phyloP scores from a whole-genome alignment of 2,113 vertebrate genomes.

The Colius striatus region DNA sequence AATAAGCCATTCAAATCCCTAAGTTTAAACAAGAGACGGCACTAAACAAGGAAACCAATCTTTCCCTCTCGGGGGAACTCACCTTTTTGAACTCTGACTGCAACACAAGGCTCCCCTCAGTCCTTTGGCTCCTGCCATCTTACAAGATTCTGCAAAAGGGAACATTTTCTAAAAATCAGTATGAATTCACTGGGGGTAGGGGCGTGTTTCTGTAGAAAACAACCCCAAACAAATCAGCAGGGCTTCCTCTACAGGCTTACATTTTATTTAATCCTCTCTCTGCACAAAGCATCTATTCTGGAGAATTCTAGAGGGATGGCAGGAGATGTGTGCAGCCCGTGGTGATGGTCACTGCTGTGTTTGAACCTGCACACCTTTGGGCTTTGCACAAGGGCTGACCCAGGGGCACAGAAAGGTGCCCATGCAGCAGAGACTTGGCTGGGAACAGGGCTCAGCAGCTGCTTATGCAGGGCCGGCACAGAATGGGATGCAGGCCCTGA shows the following conservation, averaged over 20 bases:
- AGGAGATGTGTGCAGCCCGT: fast-evolving
- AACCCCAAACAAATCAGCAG: neutral
- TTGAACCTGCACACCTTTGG: neutral
- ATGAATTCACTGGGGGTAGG: neutral
- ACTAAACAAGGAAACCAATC: conserved; percentile 39
- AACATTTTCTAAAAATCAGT: neutral
- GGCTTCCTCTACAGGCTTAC: neutral
- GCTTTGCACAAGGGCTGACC: neutral
- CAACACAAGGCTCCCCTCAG: neutral
- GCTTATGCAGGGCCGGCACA: neutral
- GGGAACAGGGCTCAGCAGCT: neutral
- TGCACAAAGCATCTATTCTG: neutral
- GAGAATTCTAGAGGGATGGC: neutral
- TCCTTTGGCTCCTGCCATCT: neutral
- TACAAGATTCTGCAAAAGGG: neutral
- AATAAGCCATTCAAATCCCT: neutral
- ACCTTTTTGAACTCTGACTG: conserved; percentile 32
- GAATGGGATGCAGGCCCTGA: fast-evolving
- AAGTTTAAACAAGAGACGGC: neutral
- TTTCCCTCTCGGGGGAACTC: neutral
- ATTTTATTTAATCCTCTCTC: neutral
- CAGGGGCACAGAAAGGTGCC: neutral
- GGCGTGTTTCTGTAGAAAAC: neutral
- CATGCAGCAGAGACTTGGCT: neutral
- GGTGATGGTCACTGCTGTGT: neutral